Evolutionary conservation across 2,888 invertebrate genomes (phyloP).

Genomic region (Liopterus haemorrhoidalis): DNA sequence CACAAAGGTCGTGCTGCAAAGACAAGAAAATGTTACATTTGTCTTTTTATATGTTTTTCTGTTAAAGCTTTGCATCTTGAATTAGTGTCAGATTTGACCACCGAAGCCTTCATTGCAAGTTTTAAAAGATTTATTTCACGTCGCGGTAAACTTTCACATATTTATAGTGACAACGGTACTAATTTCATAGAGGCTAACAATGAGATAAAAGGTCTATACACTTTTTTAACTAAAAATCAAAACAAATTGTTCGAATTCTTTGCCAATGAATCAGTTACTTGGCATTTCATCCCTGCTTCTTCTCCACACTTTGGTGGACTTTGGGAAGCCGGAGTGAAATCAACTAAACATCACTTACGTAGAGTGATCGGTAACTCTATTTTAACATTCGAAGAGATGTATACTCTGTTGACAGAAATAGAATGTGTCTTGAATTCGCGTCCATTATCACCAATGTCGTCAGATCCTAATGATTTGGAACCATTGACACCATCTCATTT

Average conservation of each 20-base stretch:
- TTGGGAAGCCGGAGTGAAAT: constrained; percentile 4
- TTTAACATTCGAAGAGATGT: constrained; percentile 6
- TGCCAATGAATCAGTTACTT: neutral
- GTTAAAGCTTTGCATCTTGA: constrained; percentile 32
- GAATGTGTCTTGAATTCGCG: constrained; percentile 22
- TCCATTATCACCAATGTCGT: constrained; percentile 7
- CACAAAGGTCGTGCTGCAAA: neutral
- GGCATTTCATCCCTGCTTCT: constrained; percentile 2
- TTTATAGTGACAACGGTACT: constrained; percentile 29
- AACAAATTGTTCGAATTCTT: neutral
- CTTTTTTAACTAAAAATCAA: neutral
- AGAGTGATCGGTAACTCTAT: neutral
- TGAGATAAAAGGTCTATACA: neutral
- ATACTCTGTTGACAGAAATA: constrained; percentile 8
- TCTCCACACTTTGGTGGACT: neutral
- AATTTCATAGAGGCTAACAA: too few species aligned
- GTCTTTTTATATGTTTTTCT: too few species aligned
- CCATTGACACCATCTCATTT: constrained; percentile 4
- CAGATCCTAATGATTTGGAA: constrained; percentile 1
- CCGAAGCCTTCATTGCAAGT: constrained; percentile 27
- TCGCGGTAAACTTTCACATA: constrained; percentile 24
- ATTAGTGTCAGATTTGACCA: constrained; percentile 23
- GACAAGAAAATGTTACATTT: too few species aligned
- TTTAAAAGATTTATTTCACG: constrained; percentile 28
- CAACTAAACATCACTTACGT: neutral